Evolutionary conservation across 2,797 vertebrate species (phyloP).

Genomic region (Molothrus ater): DNA sequence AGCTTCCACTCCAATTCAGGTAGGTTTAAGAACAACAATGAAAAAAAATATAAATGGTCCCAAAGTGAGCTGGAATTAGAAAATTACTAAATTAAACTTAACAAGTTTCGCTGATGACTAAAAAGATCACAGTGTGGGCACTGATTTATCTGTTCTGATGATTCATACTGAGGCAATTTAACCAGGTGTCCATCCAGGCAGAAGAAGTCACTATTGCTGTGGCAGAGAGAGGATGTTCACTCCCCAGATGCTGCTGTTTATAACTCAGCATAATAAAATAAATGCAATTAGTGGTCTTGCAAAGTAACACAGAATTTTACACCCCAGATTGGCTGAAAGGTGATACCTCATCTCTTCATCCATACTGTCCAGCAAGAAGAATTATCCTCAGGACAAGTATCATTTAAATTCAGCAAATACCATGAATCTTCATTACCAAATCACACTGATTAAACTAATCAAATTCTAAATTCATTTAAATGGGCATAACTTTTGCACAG

Average conservation of each 20-base stretch:
- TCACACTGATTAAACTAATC: slow-evolving; percentile 1
- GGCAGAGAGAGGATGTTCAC: neutral
- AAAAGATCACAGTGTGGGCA: neutral
- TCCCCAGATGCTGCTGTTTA: neutral
- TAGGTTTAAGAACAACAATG: neutral
- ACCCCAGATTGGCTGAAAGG: neutral
- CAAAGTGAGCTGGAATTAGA: neutral
- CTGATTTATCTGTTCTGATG: neutral
- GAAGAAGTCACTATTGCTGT: neutral
- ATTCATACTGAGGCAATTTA: neutral
- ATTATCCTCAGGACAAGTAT: neutral
- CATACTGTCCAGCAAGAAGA: neutral
- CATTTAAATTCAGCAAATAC: neutral
- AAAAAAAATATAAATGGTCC: neutral
- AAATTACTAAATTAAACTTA: slow-evolving; percentile 5
- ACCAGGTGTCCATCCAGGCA: neutral
- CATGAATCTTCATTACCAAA: slow-evolving; percentile 10
- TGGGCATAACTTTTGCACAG: neutral
- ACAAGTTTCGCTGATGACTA: neutral
- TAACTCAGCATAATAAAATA: neutral
- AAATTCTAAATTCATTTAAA: slow-evolving; percentile 28
- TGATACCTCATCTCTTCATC: neutral
- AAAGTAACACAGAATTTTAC: neutral
- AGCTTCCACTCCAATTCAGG: neutral
- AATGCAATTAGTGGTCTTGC: neutral